A percentile compares a stretch with the other conserved stretches of the same genome.
These are phyloP conservation scores for Helostoma temminkii DNA, from an alignment of 2,797 vertebrate genomes.

Conservation along the genomic window DNA sequence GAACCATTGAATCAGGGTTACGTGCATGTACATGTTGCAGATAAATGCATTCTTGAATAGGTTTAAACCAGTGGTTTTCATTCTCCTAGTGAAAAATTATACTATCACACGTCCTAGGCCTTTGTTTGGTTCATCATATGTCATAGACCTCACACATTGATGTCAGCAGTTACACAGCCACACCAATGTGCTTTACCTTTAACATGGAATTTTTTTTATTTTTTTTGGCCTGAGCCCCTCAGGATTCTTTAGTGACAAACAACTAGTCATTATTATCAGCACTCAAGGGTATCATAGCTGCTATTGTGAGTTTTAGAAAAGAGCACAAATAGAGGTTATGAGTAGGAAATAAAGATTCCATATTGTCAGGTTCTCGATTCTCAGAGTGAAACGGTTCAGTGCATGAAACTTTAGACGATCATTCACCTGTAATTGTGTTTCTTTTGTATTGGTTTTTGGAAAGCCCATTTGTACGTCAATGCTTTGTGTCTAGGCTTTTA, in stretches of 20 bases:
- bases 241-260: slow-evolving; percentile 43
- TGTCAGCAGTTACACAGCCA: slow-evolving; percentile 37
- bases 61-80: slow-evolving; percentile 24
- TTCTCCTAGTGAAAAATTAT: slow-evolving; percentile 5
- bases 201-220: slow-evolving; percentile 23
- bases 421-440: slow-evolving; percentile 48
- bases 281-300: slow-evolving; percentile 34
- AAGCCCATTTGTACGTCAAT: slow-evolving; percentile 41
- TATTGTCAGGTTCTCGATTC: slow-evolving; percentile 1
- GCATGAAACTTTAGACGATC: slow-evolving; percentile 35
- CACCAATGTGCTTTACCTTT: slow-evolving; percentile 27
- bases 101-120: slow-evolving; percentile 5
- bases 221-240: slow-evolving; percentile 16
- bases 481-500: slow-evolving; percentile 51
- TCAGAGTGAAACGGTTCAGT: slow-evolving; percentile 19
- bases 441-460: slow-evolving; percentile 47
- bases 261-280: slow-evolving; percentile 44
- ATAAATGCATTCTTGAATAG: not conserved
- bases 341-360: not conserved
- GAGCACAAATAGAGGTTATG: slow-evolving; percentile 28
- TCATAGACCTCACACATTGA: slow-evolving; percentile 48
- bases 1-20: slow-evolving; percentile 1
- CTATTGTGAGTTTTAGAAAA: slow-evolving; percentile 24
- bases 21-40: slow-evolving; percentile 1
- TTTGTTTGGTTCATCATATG: slow-evolving; percentile 30